phyloP scores from a whole-genome alignment of 2,888 invertebrate species.

The Agrochola circellaris region DNA sequence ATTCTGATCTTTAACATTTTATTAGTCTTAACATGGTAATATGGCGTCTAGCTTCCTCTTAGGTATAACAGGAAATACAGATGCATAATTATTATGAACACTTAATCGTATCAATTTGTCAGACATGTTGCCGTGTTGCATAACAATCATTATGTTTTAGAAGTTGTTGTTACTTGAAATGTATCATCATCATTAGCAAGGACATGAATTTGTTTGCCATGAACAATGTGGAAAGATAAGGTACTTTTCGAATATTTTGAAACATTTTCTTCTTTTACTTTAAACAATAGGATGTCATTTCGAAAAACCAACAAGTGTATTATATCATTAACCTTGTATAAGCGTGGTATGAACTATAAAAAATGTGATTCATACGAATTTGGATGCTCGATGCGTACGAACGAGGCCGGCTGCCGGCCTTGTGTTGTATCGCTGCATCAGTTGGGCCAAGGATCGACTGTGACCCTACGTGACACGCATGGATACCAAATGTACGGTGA shows the following conservation, averaged over 20 bases:
- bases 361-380: constrained; percentile 81
- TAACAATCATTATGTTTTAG: constrained; percentile 42
- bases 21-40: neutral
- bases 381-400: constrained; percentile 83
- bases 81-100: constrained; percentile 41
- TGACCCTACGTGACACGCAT: constrained; percentile 80
- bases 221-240: neutral
- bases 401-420: constrained; percentile 84
- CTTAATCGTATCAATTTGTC: constrained; percentile 57
- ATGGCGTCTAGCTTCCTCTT: constrained; percentile 14
- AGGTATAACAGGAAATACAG: constrained; percentile 51
- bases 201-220: neutral
- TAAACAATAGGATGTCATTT: constrained; percentile 56
- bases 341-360: constrained; percentile 72
- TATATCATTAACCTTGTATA: constrained; percentile 78
- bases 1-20: constrained; percentile 4
- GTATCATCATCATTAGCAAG: neutral
- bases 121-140: constrained; percentile 41
- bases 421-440: constrained; percentile 79
- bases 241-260: neutral
- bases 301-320: constrained; percentile 62
- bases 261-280: constrained; percentile 39
- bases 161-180: constrained; percentile 28
- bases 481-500: constrained; percentile 63
- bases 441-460: constrained; percentile 82